Evolutionary conservation across 1,140 invertebrate species (phyloP), one percentile per base, ranked within the genome.

Genomic region (Hypothenemus hampei): DNA sequence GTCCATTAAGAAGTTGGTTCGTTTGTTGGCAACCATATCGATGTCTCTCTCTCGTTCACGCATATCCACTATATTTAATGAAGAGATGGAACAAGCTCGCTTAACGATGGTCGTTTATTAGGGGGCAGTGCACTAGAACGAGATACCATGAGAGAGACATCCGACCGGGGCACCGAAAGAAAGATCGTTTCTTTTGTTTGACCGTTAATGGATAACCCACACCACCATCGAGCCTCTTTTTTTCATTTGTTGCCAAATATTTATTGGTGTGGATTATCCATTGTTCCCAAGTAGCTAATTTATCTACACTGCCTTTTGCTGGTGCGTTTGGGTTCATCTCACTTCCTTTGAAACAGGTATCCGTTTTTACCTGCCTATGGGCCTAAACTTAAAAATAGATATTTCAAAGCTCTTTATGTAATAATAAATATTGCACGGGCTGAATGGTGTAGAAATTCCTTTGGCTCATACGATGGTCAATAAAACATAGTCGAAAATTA

Each of bases 311-410:
- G 15, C 11, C 35, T 16, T 37, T 16, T 37, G 8, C 26, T 11
- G 8, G 26, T 31, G 35, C 16, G 35, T 37, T 37, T 37, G 35
- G 35, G 35, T 13, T 15, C 35, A 16, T 15, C 35, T 37, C 35
- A 37, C 15, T 13, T 37, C 35, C 35, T 37, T 16, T 16, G 35
- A 37, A 37, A 37, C 35, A 37, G 35, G 35, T 37, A 37, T 16
- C 15, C 35, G 35, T 15, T 37, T 37, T 16, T 37, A 37, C 35
- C 35, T 37, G 35, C n/a, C 35, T 16, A 16, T 8, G 13, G 3
- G n/a, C n/a, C n/a, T n/a, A 31, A 31, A 13, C 26, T 37, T 37
- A 37, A 37, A 37, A 37, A 37, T 37, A 37, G 35, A 37, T 16
- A 15, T 3, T 11, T 11, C 13, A 3, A 13, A 13, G 26, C 26